These are phyloP conservation scores for Drosophila emarginata DNA, from an alignment of 2,888 invertebrate species.

Conservation along the genomic window DNA sequence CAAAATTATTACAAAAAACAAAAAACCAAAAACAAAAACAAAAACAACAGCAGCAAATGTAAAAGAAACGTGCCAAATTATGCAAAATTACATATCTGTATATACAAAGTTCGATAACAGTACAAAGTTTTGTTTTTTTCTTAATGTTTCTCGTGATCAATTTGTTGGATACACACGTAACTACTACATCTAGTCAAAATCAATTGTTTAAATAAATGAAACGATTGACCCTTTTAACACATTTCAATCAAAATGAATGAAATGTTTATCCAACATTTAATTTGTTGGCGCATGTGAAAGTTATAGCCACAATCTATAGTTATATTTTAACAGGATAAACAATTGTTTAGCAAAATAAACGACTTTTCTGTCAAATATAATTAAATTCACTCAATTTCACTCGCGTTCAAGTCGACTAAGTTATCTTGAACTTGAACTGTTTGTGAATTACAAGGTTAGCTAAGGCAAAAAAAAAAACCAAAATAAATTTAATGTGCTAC, in stretches of 20 bases:
- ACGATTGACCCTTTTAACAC: slow-evolving; percentile 17
- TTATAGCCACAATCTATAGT: too few relatives aligned
- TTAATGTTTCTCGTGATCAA: not conserved
- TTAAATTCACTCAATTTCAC: not conserved
- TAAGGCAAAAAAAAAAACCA: not conserved
- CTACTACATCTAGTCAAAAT: not conserved
- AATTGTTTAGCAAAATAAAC: not conserved
- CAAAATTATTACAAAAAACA: slow-evolving; percentile 6
- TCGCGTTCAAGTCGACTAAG: not conserved
- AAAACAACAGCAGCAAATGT: slow-evolving; percentile 2
- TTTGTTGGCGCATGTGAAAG: slow-evolving; percentile 1
- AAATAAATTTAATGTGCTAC: not conserved
- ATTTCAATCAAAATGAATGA: slow-evolving; percentile 30
- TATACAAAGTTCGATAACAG: not conserved
- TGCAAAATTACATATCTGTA: slow-evolving; percentile 12
- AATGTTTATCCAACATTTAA: slow-evolving; percentile 2
- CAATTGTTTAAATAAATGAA: not conserved
- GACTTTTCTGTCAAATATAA: not conserved
- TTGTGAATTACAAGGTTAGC: not conserved
- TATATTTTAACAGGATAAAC: too few relatives aligned
- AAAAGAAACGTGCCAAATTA: slow-evolving; percentile 26
- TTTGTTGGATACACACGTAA: not conserved
- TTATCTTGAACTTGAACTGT: slow-evolving; percentile 6
- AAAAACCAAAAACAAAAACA: slow-evolving; percentile 16
- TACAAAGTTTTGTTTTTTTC: not conserved